phyloP scores from a whole-genome alignment of 2,888 invertebrate genomes.

The Plebejus anna region DNA sequence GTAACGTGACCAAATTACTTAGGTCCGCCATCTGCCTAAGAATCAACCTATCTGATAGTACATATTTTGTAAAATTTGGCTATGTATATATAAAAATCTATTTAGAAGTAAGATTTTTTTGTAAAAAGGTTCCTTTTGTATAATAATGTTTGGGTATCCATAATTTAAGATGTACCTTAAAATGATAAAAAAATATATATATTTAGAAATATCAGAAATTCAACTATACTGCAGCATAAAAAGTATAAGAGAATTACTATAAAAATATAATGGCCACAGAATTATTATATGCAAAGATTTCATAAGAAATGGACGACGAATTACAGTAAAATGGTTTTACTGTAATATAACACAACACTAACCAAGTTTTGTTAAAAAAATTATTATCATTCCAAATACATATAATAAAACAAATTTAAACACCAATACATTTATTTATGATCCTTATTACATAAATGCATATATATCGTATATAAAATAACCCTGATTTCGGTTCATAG shows the following conservation, averaged over 20 bases:
- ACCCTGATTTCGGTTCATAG: neutral
- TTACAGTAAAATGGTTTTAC: neutral
- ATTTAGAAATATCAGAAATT: no score
- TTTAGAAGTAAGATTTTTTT: conserved; percentile 4
- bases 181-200: no score
- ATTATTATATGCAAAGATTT: neutral
- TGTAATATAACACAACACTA: neutral
- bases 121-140: conserved; percentile 1
- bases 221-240: no score
- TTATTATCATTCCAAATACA: conserved; percentile 18
- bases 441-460: neutral
- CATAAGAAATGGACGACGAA: neutral
- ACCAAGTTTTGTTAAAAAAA: neutral
- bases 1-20: no score
- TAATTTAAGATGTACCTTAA: no score
- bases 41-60: no score
- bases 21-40: no score
- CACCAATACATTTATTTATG: conserved; percentile 14
- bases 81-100: conserved; percentile 8
- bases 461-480: neutral
- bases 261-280: no score
- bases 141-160: neutral
- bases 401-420: neutral
- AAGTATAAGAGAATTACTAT: no score
- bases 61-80: conserved; percentile 6